phyloP scores from a whole-genome alignment of 2,113 vertebrate genomes.

The Apus apus region DNA sequence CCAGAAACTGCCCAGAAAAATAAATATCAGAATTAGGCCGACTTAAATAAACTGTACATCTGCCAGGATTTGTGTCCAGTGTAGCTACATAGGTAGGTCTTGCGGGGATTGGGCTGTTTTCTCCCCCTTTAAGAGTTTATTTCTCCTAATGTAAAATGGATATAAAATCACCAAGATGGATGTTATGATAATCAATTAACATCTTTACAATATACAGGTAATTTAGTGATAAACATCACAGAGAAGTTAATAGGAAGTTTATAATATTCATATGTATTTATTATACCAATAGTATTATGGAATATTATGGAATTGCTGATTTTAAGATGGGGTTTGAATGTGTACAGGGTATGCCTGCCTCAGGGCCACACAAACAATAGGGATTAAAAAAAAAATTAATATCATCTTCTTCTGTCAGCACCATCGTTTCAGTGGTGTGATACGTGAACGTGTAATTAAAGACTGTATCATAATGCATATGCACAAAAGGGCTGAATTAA shows the following conservation, averaged over 20 bases:
- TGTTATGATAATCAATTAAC: background rate
- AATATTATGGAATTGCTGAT: background rate
- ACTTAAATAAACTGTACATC: background rate
- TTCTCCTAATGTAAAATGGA: background rate
- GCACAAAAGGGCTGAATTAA: slow-evolving; percentile 70
- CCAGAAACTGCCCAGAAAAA: background rate
- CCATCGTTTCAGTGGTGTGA: slow-evolving; percentile 30
- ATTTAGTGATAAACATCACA: background rate
- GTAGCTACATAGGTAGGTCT: background rate
- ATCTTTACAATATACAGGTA: background rate
- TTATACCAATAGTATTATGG: background rate
- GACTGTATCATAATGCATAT: slow-evolving; percentile 70
- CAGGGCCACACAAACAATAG: background rate
- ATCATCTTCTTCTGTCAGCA: slow-evolving; percentile 13
- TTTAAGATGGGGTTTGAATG: background rate
- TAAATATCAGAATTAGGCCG: background rate
- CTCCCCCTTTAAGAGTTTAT: background rate
- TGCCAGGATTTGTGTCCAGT: background rate
- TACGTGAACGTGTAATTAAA: slow-evolving; percentile 67
- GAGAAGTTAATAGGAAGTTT: background rate
- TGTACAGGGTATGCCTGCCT: background rate
- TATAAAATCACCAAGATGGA: background rate
- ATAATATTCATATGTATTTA: background rate
- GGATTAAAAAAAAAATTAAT: background rate
- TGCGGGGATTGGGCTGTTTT: background rate